Evolutionary conservation across 2,113 vertebrate species (phyloP), one percentile per base, ranked within the genome.

Genomic region (Colossoma macropomum): DNA sequence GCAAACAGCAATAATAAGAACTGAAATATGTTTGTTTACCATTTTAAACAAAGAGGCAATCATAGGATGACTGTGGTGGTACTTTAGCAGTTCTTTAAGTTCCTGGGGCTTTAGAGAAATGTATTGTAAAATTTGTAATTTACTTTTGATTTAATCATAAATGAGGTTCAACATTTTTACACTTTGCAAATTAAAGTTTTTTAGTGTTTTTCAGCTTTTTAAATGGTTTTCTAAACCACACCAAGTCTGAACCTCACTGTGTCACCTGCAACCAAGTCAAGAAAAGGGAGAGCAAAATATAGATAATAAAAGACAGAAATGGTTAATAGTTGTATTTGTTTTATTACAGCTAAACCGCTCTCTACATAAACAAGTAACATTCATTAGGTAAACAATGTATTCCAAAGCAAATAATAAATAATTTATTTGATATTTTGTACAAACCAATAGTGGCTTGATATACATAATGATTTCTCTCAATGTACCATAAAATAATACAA

Each of bases 321-420:
- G 52, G 56, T 75, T 66, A 62, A 81, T 94, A 95, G 92, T 93
- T 94, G 94, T 93, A 93, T 94, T 92, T 90, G 92, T 94, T 96
- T 96, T 95, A 96, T 96, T 96, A 95, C 95, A 95, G 95, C 95
- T 96, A 96, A 95, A 95, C 95, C 95, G 83, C 79, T 93, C 92
- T 95, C 95, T 96, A 96, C 96, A 96, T 94, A 95, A 96, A 96
- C 96, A 96, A 93, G 92, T 95, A 96, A 96, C 95, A 96, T 96
- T 95, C 95, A 96, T 94, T 94, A 95, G 90, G 94, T 95, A 95
- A 96, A 96, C 94, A 95, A 92, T 93, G 94, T 93, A 93, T 93
- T 93, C 89, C 95, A 95, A 95, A 94, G 94, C 94, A 96, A 93
- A 95, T 96, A 93, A 95, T 96, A 95, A 96, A 96, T 96, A 95